Percentiles rank a stretch among this genome's conserved stretches.
Evolutionary conservation across 2,113 vertebrate genomes (phyloP).

Genomic region (Lepidothrix coronata): DNA sequence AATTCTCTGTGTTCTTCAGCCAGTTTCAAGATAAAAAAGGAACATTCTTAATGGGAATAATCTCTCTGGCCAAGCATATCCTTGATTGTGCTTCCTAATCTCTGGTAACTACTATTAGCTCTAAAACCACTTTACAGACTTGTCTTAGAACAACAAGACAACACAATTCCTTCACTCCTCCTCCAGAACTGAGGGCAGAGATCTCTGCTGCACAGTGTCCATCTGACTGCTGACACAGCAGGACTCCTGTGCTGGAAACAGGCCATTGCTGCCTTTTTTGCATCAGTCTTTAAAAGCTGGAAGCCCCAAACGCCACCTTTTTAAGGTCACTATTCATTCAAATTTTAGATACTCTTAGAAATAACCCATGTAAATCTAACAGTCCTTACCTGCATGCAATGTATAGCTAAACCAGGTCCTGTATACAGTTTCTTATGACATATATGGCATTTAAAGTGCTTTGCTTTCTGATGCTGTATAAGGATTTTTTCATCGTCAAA

Average conservation of each 20-base stretch:
- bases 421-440: constrained; percentile 98
- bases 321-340: neutral
- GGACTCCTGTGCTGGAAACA: neutral
- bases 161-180: neutral
- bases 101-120: neutral
- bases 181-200: neutral
- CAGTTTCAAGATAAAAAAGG: neutral
- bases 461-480: constrained; percentile 98
- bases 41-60: neutral
- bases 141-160: neutral
- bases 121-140: neutral
- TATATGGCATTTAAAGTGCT: constrained; percentile 99
- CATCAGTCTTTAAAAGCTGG: neutral
- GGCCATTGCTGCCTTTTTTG: neutral
- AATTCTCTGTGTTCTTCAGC: neutral
- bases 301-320: neutral
- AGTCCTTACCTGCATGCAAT: constrained; percentile 94
- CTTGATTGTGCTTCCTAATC: neutral
- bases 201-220: neutral
- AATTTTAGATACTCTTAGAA: neutral
- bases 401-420: constrained; percentile 95
- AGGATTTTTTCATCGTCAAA: constrained; percentile 99
- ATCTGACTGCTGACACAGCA: neutral
- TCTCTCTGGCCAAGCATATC: neutral
- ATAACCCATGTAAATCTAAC: neutral